Conservation (phyloP, 2,888 invertebrate genomes). For the Eupeodes luniger region DNA sequence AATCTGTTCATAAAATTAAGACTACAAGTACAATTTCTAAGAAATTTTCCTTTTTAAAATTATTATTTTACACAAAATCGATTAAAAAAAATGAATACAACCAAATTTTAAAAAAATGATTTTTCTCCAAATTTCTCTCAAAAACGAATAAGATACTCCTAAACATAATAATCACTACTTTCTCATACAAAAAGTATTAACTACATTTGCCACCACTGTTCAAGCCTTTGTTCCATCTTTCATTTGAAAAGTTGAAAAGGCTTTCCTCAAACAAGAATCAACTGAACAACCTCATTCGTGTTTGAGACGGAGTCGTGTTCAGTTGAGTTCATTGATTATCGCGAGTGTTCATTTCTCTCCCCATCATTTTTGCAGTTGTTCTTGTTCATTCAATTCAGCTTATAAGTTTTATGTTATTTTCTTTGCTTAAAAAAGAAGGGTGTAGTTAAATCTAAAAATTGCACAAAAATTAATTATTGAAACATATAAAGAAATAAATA, state of each 20-base stretch:
- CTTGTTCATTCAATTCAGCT: conserved; percentile 47
- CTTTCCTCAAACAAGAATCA: conserved; percentile 59
- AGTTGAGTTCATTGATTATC: conserved; percentile 68
- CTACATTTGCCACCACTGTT: not conserved
- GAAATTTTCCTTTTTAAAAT: no score
- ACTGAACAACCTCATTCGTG: conserved; percentile 79
- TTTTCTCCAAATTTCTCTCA: no score
- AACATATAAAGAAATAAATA: conserved; percentile 18
- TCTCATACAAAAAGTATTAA: not conserved
- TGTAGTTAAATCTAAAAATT: conserved; percentile 46
- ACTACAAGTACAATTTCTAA: no score
- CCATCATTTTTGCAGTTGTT: conserved; percentile 46
- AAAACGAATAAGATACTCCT: no score
- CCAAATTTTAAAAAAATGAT: no score
- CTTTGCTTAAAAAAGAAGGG: conserved; percentile 65
- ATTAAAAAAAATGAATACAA: no score
- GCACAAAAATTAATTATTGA: conserved; percentile 26
- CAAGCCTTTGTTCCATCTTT: conserved; percentile 13
- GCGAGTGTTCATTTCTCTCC: conserved; percentile 67
- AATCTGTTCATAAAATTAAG: no score
- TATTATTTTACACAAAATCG: no score
- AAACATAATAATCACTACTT: not conserved
- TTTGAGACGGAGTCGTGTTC: conserved; percentile 81
- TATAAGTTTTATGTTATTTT: conserved; percentile 55
- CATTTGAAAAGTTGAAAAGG: not conserved